phyloP scores from a whole-genome alignment of 2,888 invertebrate genomes.

The Bombylius major region DNA sequence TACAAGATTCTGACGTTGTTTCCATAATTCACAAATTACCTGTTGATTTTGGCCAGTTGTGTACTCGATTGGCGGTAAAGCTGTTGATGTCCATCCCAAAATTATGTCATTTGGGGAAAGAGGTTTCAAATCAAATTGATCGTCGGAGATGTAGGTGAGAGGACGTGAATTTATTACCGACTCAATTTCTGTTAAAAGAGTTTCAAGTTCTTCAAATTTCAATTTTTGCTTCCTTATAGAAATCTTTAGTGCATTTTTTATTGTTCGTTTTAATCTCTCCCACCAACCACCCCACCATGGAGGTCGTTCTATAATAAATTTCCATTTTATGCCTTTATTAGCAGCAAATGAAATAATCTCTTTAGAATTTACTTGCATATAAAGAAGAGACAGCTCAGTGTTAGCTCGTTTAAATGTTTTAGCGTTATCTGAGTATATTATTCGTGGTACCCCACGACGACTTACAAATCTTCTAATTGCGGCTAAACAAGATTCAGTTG shows the following conservation, averaged over 20 bases:
- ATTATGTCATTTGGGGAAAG: background rate
- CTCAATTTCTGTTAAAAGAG: conserved; percentile 6
- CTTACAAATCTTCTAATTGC: too few relatives aligned
- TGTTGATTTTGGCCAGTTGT: too few relatives aligned
- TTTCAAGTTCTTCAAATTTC: conserved; percentile 3
- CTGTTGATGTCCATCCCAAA: too few relatives aligned
- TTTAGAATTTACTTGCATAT: too few relatives aligned
- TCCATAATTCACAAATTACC: background rate
- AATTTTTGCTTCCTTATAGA: conserved; percentile 8
- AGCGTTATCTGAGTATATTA: too few relatives aligned
- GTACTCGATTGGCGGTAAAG: too few relatives aligned
- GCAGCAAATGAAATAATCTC: too few relatives aligned
- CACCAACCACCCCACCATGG: conserved; percentile 10
- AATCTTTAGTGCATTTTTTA: conserved; percentile 9
- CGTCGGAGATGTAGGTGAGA: conserved; percentile 5
- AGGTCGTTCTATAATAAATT: conserved; percentile 8
- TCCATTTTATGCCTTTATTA: conserved; percentile 3
- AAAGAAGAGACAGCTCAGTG: too few relatives aligned
- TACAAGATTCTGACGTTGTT: background rate
- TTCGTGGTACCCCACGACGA: too few relatives aligned
- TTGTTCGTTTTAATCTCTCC: conserved; percentile 6
- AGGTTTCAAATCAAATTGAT: conserved; percentile 3
- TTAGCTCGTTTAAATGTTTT: too few relatives aligned
- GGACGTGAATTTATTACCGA: background rate
- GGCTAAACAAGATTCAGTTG: too few relatives aligned